These are phyloP conservation scores for Mactromeris polynyma DNA, from an alignment of 2,888 invertebrate genomes.

Conservation along the genomic window DNA sequence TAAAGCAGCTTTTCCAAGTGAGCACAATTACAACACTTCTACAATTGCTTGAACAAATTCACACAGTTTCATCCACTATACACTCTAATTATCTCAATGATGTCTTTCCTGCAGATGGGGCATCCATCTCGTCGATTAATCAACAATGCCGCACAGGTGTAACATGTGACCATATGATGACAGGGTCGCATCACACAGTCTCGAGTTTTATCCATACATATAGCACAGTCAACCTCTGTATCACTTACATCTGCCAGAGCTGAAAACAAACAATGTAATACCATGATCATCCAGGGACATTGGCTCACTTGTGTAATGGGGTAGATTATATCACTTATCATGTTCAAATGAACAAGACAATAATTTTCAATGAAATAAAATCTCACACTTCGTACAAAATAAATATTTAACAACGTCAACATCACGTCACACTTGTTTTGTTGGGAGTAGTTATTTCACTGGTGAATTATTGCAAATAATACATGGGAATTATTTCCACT, in stretches of 20 bases:
- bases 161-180: constrained; percentile 88
- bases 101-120: constrained; percentile 88
- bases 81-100: constrained; percentile 87
- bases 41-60: background rate
- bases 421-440: too few species aligned
- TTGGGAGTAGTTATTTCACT: too few species aligned
- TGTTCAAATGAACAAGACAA: too few species aligned
- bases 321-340: too few species aligned
- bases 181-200: constrained; percentile 88
- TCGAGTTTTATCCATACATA: constrained; percentile 87
- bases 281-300: too few species aligned
- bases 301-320: too few species aligned
- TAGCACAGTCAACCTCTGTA: constrained; percentile 87
- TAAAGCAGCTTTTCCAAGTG: background rate
- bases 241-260: constrained; percentile 32
- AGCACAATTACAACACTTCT: background rate
- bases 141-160: constrained; percentile 87
- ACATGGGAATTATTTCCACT: too few species aligned
- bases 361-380: too few species aligned
- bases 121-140: constrained; percentile 87
- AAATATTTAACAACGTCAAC: too few species aligned
- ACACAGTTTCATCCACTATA: constrained; percentile 73
- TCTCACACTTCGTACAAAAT: too few species aligned
- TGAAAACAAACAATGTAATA: constrained; percentile 16
- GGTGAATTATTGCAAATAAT: too few species aligned